Base-by-base conservation (phyloP, 2,113 vertebrate genomes). In the Asarcornis scutulata region DNA sequence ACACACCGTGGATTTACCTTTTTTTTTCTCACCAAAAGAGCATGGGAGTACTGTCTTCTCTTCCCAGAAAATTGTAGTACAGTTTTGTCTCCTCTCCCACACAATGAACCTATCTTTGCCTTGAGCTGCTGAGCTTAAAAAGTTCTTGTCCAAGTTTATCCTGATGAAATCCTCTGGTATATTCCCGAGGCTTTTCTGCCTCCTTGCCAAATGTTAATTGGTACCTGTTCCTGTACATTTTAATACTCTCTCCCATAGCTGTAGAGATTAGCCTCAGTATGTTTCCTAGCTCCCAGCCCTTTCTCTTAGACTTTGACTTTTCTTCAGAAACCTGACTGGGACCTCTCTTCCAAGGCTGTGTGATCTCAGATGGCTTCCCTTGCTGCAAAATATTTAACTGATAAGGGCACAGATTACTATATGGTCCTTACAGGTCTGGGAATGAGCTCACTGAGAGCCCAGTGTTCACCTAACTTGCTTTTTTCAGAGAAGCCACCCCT, bases 171-270 rank as follows among this genome's bases (percentile, higher is more conserved):
- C 86, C 93, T 96, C 89, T 95, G 84, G 68, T 83, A 92, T 95
- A 91, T 96, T 97, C 87, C 90, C n/a, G 90, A 94, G 89, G 76
- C 87, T 93, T 93, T 97, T 94, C 91, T 94, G 25, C 73, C 73
- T 95, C 92, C 78, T 71, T 97, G 90, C 94, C 96, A 97, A 97
- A 90, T 3, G 7, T 92, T 97, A 97, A 96, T 97, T 38, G 13
- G 50, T 97, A 96, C 80, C 89, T 93, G 62, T 95, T 97, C 73
- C 90, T 91, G 63, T 92, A 94, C 79, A 64, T 94, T 95, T 91
- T 92, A 93, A n/a, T 96, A 93, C 56, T 96, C 67, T 83, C 34
- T 97, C 91, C 78, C 67, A 93, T 71, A 97, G 86, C 92, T 96
- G 59, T 44, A 92, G 67, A 69, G 80, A 83, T 96, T 80, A 87